Evolutionary conservation across 1,140 invertebrate genomes (phyloP), one percentile per base, ranked within the genome.

Genomic region (Macrostomum lignano): DNA sequence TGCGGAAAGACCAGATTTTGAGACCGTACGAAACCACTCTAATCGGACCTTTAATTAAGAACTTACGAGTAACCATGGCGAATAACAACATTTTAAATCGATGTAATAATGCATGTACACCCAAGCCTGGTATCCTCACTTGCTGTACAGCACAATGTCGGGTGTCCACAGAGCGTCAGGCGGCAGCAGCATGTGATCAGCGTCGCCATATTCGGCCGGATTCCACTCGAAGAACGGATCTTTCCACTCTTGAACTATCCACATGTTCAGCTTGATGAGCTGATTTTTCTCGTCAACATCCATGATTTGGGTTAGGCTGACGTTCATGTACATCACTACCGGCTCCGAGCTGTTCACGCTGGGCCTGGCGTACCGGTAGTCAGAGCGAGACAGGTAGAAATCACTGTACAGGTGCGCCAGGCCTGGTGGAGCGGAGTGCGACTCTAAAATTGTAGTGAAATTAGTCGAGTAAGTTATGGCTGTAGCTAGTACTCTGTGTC

Each of bases 211-310:
- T 48, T 91, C 78, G 24, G 66, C 61, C 2, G 79, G 78, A 57
- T 91, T 74, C 84, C 84, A 94, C 48, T 69, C 68, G 51, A 93
- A 77, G 62, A 91, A 86, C 59, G 82, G 72, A 61, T 94, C 84
- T 42, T 74, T 69, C 84, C 84, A 93, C 65, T 41, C 39, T 53
- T 65, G 44, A 39, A 50, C 47, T 14, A 48, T 38, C 48, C 48
- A 50, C 21, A 47, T 46, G 33, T 51, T 51, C 1, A 48, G 48
- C n/a, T 47, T 49, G 7, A 51, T 52, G n/a, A 52, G 47, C 36
- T 52, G 50, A 37, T 52, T 48, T 28, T 49, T 51, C 37, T 51
- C 50, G 35, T 51, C 32, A 4, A 33, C 32, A 15, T 28, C 26
- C 19, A 28, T 15, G 19, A 28, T 28, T 9, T 28, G 26, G 15